Conservation (phyloP, 2,113 vertebrate species). For the Eptesicus fuscus region DNA sequence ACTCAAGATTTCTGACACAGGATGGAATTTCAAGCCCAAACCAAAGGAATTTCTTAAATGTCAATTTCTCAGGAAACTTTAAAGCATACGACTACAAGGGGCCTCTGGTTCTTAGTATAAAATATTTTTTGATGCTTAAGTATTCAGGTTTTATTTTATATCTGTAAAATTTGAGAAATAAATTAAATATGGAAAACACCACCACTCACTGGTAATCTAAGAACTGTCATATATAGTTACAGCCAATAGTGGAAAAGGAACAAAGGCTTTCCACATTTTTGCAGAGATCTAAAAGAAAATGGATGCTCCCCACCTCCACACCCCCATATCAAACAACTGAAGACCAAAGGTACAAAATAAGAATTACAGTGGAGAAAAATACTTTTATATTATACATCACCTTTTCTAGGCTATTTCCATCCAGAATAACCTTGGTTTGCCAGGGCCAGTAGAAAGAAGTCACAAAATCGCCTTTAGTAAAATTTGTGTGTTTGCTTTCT, state of each 20-base stretch:
- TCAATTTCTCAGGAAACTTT: constrained; percentile 17
- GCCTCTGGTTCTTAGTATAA: not conserved
- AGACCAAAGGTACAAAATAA: not conserved
- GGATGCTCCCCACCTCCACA: not conserved
- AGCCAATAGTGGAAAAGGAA: not conserved
- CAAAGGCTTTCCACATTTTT: not conserved
- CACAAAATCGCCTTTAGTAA: constrained; percentile 85
- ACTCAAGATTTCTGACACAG: constrained; percentile 7
- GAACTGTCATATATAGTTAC: not conserved
- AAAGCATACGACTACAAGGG: not conserved
- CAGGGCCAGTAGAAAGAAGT: constrained; percentile 94
- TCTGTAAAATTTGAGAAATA: constrained; percentile 15
- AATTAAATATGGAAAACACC: constrained; percentile 2
- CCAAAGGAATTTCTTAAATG: not conserved
- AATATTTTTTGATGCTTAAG: constrained; percentile 13
- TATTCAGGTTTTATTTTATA: not conserved
- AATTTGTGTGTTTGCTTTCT: constrained; percentile 82
- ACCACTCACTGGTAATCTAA: not conserved
- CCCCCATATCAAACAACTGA: not conserved
- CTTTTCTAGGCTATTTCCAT: constrained; percentile 88
- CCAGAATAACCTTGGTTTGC: constrained; percentile 88
- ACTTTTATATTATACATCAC: constrained; percentile 73
- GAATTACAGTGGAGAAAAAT: not conserved
- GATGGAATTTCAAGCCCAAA: constrained; percentile 37
- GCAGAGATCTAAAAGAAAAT: constrained; percentile 34